Evolutionary conservation across 2,888 invertebrate genomes (phyloP).

Genomic region (Drosophila ezoana): DNA sequence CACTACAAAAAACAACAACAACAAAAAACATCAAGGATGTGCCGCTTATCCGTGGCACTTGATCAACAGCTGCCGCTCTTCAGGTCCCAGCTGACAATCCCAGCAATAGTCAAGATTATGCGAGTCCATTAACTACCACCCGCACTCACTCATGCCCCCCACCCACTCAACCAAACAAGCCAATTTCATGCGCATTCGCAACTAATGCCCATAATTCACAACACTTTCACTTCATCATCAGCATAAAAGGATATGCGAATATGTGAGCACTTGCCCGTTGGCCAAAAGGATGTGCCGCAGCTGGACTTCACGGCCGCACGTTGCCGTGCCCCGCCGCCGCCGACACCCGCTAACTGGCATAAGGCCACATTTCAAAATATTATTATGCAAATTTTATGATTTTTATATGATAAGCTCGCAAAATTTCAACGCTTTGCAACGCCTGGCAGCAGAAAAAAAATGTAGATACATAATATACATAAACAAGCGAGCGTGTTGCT

Average conservation of each 20-base stretch:
- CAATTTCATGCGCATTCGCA: conserved; percentile 48
- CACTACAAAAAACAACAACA: conserved; percentile 29
- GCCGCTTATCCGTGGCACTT: conserved; percentile 72
- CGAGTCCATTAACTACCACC: conserved; percentile 28
- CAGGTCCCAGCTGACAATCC: conserved; percentile 65
- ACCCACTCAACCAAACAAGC: background rate
- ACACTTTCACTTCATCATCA: conserved; percentile 77
- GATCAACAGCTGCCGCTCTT: conserved; percentile 67
- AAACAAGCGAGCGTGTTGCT: conserved; percentile 42
- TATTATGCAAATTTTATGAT: conserved; percentile 83
- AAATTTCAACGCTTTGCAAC: conserved; percentile 65
- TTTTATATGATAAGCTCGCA: conserved; percentile 79
- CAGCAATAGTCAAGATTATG: conserved; percentile 32
- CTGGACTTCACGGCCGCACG: conserved; percentile 35
- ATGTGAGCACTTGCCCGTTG: conserved; percentile 31
- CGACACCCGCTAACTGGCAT: conserved; percentile 15
- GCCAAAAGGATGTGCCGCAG: conserved; percentile 52
- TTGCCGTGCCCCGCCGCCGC: background rate
- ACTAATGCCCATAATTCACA: conserved; percentile 74
- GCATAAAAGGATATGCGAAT: conserved; percentile 51
- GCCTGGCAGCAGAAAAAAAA: conserved; percentile 32
- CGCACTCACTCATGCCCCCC: background rate
- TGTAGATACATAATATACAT: conserved; percentile 10
- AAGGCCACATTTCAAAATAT: conserved; percentile 71
- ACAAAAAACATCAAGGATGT: conserved; percentile 34